A percentile compares a stretch with the other conserved stretches of the same genome.
phyloP scores from a whole-genome alignment of 2,797 vertebrate species.

The Enteromius anoplus region DNA sequence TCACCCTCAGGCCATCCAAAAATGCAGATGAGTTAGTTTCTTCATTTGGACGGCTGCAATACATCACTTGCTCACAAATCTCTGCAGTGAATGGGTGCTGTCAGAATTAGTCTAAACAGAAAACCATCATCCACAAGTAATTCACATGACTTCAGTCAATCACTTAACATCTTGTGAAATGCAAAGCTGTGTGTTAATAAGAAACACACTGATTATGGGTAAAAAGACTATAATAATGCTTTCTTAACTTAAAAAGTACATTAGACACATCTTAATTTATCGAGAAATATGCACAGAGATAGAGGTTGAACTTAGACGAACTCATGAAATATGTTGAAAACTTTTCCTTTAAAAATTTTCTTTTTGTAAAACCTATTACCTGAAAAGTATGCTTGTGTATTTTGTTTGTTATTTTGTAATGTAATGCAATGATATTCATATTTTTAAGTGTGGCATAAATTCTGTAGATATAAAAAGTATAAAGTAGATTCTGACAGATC shows the following conservation, averaged over 20 bases:
- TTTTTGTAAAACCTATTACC: neutral
- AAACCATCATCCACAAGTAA: neutral
- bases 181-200: neutral
- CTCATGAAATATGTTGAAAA: neutral
- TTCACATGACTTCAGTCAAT: neutral
- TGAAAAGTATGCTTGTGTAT: neutral
- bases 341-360: neutral
- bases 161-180: neutral
- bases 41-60: no score
- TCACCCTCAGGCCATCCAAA: no score
- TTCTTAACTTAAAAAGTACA: neutral
- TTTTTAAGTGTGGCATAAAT: neutral
- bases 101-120: neutral
- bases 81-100: no score
- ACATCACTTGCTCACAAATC: no score
- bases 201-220: neutral
- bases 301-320: neutral
- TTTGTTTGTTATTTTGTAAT: neutral
- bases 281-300: no score
- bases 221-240: no score
- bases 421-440: neutral
- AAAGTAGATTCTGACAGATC: no score
- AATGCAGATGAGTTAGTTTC: no score
- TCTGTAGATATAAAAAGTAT: no score
- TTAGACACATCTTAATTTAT: neutral